Base-by-base conservation (phyloP, 2,113 vertebrate genomes). In the Zootoca vivipara region DNA sequence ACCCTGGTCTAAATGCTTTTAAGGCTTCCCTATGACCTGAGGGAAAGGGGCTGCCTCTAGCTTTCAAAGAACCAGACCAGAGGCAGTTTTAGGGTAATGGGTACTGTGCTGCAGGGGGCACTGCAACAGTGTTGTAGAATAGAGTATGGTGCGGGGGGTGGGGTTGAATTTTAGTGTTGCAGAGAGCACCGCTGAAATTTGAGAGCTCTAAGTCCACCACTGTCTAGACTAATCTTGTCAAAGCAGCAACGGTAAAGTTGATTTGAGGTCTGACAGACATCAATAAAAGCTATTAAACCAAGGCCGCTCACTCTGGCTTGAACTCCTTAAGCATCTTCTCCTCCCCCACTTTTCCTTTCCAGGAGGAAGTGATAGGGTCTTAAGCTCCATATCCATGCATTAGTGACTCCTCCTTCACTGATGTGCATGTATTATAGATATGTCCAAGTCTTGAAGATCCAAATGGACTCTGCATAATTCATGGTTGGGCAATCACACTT, bases 361-460 rank as follows among this genome's bases (percentile, higher is more conserved):
- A 78, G 73, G 38, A 75, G 84, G 38, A 42, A 42, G 64, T 3
- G 22, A 70, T 90, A 92, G 70, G 83, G 91, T 93, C 93, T 73
- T 52, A 52, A 52, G 46, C 46, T 52, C 46, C 46, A 52, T 52
- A 52, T 78, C 62, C 88, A 0, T 84, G 88, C 95, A 92, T 93
- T 88, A 94, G 85, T 90, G 75, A 93, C 77, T 92, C 92, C 92
- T 92, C 92, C 92, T 85, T 86, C 64, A 82, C 90, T 7, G 93
- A 93, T 88, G 87, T 88, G 89, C 89, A 94, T 96, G 90, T 94
- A 96, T 95, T 94, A 96, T 94, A 94, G 93, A 95, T 96, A 93
- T 0, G 20, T 52, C 93, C 85, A 93, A 93, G 77, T 87, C 93
- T 82, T 91, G 90, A 46, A 92, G 90, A 91, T 89, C 92, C 84